phyloP scores from a whole-genome alignment of 1,140 invertebrate genomes.

The Colletes gigas region DNA sequence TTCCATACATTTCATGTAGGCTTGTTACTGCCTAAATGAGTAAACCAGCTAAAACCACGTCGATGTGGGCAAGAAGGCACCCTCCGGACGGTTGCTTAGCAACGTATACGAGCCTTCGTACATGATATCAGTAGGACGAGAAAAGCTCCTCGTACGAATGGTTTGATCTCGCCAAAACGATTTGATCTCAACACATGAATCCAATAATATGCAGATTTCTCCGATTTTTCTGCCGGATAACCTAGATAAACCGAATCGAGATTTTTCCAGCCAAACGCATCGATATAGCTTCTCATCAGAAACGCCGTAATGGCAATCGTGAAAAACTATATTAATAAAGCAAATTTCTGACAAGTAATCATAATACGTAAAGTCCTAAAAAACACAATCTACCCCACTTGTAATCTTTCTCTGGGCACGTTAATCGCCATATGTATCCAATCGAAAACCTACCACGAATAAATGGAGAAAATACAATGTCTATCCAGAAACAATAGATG shows the following conservation, averaged over 20 bases:
- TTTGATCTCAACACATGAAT: slow-evolving; percentile 33
- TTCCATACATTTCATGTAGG: slow-evolving; percentile 35
- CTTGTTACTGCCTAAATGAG: slow-evolving; percentile 74
- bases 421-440: no score
- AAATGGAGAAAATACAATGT: no score
- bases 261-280: no score
- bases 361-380: no score
- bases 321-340: no score
- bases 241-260: background rate
- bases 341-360: no score
- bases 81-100: slow-evolving; percentile 77
- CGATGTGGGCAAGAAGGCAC: slow-evolving; percentile 76
- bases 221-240: background rate
- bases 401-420: no score
- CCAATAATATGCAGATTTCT: slow-evolving; percentile 44
- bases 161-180: slow-evolving; percentile 53
- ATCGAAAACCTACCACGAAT: no score
- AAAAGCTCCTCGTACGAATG: slow-evolving; percentile 75
- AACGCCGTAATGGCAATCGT: no score
- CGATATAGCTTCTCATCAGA: no score
- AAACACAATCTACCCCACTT: no score
- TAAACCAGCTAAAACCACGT: slow-evolving; percentile 77
- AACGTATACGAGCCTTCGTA: slow-evolving; percentile 76
- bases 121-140: slow-evolving; percentile 77
- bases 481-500: no score